Evolutionary conservation across 2,113 vertebrate species (phyloP), one percentile per base, ranked within the genome.

Genomic region (Numenius arquata): DNA sequence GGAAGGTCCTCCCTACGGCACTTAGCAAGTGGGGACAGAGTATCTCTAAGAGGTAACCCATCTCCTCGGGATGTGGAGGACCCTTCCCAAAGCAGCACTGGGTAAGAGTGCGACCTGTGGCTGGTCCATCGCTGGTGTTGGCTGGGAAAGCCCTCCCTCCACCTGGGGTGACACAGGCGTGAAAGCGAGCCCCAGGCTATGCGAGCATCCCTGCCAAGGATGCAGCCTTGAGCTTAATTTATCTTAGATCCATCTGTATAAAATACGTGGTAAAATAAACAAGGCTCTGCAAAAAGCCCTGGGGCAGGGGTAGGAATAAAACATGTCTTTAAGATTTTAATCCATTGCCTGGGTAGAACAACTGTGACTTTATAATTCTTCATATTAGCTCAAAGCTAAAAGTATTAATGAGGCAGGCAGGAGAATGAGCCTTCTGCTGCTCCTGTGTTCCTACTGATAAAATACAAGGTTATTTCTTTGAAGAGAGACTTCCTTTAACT

Each of bases 91-190:
- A 85, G 73, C 9, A 48, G 43, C 3, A 15, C 72, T 36, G 36
- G 8, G 15, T 43, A 21, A 25, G 52, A 29, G 36, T 19, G 23
- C 36, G 23, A 11, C 2, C 0, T 30, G 68, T 45, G n/a, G 30
- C 23, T 61, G 53, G 55, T 25, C 45, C 4, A 0, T 34, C 0
- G 0, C 9, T 76, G 55, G 2, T 2, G 55, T n/a, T 25, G 11
- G 55, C 0, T 26, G 56, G 63, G 63, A 63, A 61, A 30, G n/a
- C 47, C 48, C 40, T 40, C 16, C 16, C n/a, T 63, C 63, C 9
- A 15, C 61, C 53, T 32, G n/a, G 20, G n/a, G 13, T 30, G 71
- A 26, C 5, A 8, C 29, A 20, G 70, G 34, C 8, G 40, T 19
- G 30, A 25, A 17, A 56, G 25, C 8, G n/a, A 65, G 20, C 9